These are phyloP conservation scores for Aleiodes alternator DNA, from an alignment of 2,888 invertebrate species.

Conservation along the genomic window DNA sequence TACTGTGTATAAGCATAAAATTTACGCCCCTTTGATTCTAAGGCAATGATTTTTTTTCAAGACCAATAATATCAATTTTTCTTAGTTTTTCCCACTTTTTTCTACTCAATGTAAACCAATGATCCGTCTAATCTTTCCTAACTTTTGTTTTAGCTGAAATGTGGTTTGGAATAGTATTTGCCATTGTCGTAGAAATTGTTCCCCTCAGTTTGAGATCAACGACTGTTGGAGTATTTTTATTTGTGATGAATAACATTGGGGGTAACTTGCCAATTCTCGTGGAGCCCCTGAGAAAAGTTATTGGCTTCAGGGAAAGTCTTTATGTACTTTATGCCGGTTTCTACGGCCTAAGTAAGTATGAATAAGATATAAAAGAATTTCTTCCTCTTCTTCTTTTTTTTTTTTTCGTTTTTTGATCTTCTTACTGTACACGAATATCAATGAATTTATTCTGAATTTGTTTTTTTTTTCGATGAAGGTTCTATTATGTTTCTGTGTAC, in stretches of 20 bases:
- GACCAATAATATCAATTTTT: no score
- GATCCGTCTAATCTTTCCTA: no score
- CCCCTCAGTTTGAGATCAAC: conserved; percentile 89
- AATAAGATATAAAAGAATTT: background rate
- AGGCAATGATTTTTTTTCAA: no score
- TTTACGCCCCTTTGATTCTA: no score
- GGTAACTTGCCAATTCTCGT: conserved; percentile 92
- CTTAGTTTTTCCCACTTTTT: no score
- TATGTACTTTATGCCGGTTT: conserved; percentile 93
- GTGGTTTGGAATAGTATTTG: conserved; percentile 96
- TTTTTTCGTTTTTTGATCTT: background rate
- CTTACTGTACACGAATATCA: background rate
- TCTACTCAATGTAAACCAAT: no score
- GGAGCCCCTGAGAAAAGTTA: conserved; percentile 88
- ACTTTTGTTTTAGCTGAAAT: conserved; percentile 84
- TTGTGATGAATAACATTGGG: conserved; percentile 95
- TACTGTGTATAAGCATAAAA: no score
- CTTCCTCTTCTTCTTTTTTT: background rate
- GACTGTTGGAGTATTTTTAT: conserved; percentile 90
- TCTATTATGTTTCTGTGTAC: conserved; percentile 88
- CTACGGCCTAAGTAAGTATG: conserved; percentile 87
- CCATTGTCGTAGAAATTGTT: conserved; percentile 92
- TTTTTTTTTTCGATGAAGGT: conserved; percentile 76
- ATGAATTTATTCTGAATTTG: background rate
- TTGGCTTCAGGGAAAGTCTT: conserved; percentile 89